phyloP scores from a whole-genome alignment of 2,113 vertebrate species.

The Jacana jacana region DNA sequence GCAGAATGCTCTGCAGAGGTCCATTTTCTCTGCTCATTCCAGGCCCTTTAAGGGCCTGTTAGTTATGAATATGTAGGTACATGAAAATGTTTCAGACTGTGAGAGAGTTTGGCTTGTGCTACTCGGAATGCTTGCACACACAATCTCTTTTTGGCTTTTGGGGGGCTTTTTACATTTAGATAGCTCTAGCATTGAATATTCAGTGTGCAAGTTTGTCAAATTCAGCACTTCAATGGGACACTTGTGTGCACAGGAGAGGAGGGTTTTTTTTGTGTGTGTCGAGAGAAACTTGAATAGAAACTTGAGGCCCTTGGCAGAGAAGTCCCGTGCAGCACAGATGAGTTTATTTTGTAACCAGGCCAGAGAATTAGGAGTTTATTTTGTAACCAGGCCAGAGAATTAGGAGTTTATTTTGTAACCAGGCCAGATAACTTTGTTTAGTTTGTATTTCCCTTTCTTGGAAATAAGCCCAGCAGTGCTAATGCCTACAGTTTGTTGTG shows the following conservation, averaged over 20 bases:
- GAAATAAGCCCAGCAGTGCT: not conserved
- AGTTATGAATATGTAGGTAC: not conserved
- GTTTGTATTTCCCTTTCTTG: not conserved
- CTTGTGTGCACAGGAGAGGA: not conserved
- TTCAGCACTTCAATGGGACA: not conserved
- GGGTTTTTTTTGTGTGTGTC: not conserved
- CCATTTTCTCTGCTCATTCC: fast-evolving
- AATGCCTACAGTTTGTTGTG: not conserved
- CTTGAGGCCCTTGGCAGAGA: not conserved
- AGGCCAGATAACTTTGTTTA: fast-evolving
- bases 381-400: fast-evolving
- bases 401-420: not conserved
- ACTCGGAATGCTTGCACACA: fast-evolving
- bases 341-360: not conserved
- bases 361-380: fast-evolving
- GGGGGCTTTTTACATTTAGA: not conserved
- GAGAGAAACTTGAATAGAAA: not conserved
- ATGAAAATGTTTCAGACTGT: not conserved
- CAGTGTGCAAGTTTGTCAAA: not conserved
- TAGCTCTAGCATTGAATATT: not conserved
- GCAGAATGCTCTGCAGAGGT: not conserved
- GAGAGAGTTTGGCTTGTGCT: fast-evolving
- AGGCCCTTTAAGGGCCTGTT: not conserved
- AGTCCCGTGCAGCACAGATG: not conserved
- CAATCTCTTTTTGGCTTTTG: no score